Evolutionary conservation across 1,140 invertebrate genomes (phyloP).

Genomic region (Drosophila dunni): DNA sequence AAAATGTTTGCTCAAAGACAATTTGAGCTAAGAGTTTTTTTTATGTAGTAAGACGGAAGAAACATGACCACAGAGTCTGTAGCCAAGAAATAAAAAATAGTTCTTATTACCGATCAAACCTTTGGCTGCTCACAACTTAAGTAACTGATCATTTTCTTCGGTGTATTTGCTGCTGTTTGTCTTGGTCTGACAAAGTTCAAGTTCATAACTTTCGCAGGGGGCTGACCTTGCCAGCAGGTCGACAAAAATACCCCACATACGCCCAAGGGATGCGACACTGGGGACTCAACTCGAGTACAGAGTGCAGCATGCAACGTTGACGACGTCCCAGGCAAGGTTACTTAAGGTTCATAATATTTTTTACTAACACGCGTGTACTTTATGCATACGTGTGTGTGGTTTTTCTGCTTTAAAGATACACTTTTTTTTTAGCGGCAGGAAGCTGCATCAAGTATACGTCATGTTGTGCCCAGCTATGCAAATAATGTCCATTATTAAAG

Average conservation of each 20-base stretch:
- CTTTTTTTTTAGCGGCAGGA: neutral
- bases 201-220: constrained; percentile 25
- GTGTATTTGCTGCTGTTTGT: constrained; percentile 34
- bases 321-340: constrained; percentile 27
- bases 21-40: too few species aligned
- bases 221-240: constrained; percentile 3
- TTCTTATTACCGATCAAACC: too few species aligned
- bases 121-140: too few species aligned
- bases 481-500: constrained; percentile 52
- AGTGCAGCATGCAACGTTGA: constrained; percentile 14
- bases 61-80: too few species aligned
- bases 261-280: constrained; percentile 1
- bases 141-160: too few species aligned
- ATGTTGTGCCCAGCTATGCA: constrained; percentile 50
- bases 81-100: too few species aligned
- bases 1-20: too few species aligned
- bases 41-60: too few species aligned
- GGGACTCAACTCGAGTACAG: constrained; percentile 34
- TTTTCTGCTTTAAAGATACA: constrained; percentile 23
- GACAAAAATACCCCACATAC: constrained; percentile 3
- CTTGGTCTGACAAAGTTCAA: constrained; percentile 60
- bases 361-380: constrained; percentile 1
- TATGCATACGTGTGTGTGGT: neutral
- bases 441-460: constrained; percentile 57
- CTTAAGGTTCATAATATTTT: constrained; percentile 35